Evolutionary conservation across 2,113 vertebrate genomes (phyloP), one percentile per base, ranked within the genome.

Genomic region (Pungitius pungitius): DNA sequence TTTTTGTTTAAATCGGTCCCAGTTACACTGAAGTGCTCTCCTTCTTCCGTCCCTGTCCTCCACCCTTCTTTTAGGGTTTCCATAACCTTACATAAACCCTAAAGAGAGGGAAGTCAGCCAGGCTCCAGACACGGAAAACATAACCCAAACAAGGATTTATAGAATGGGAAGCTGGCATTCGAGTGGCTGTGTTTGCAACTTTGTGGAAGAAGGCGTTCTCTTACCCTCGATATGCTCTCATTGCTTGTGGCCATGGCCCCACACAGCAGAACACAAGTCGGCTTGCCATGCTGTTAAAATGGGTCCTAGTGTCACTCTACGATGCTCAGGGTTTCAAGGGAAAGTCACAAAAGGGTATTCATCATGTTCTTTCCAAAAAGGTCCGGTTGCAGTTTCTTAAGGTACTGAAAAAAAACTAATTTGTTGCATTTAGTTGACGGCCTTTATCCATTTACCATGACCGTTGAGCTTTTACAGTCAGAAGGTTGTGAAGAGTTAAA

Each of bases 21-120:
- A n/a, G n/a, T n/a, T n/a, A n/a, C n/a, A n/a, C n/a, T n/a, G n/a
- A n/a, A n/a, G n/a, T n/a, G n/a, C n/a, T n/a, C n/a, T n/a, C n/a
- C n/a, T n/a, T n/a, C n/a, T n/a, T 59, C 51, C 65, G 18, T 61
- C n/a, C 51, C 43, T 7, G 37, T 80, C 54, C 76, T 82, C 74
- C 77, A 52, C 33, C 79, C 71, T 78, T 70, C 59, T 58, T 64
- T 77, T 66, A 61, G 66, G 82, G 73, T 88, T 88, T 84, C 78
- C 78, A 77, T 78, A 70, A 86, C 83, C 85, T 89, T 51, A 79
- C 66, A 57, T 86, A 81, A 87, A 78, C 81, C 43, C 64, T 62
- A 69, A 64, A 30, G 40, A 58, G 73, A 74, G 60, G 73, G 59
- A 82, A 67, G 80, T 73, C 75, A 77, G 67, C 79, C 80, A 79